Evolutionary conservation across 1,140 invertebrate species (phyloP), one percentile per base, ranked within the genome.

Genomic region (Drosophila asahinai): DNA sequence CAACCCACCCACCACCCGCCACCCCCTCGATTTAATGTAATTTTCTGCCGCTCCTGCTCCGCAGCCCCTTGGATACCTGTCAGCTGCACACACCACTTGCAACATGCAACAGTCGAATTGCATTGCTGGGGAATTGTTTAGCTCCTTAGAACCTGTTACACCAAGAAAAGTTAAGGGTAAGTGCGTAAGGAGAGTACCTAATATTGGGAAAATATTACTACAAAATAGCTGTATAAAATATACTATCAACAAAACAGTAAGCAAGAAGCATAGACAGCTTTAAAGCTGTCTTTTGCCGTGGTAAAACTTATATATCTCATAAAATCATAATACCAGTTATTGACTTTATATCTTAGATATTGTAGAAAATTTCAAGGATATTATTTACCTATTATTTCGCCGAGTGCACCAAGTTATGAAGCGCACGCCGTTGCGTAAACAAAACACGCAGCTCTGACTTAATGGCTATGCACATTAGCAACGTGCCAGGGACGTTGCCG

Each of bases 381-480:
- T 0, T 11, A 0, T 15, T 22, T 15, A 15, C 14, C 2, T 2
- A 38, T 9, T 15, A 22, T 38, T 55, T 55, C 8, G 38, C 14
- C 4, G 14, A 25, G 54, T 55, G 48, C 45, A 25, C 9, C 63
- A 6, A 68, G 67, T 47, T 52, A 38, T 67, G 49, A 54, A 63
- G 80, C 73, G 45, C 62, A 68, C 72, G 83, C 63, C 80, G 86
- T 90, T 90, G 81, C 81, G 86, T 90, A 90, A 90, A 90, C 86
- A 90, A 90, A 90, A 90, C 86, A 90, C 86, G 86, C 86, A 90
- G 75, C 78, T 30, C 81, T 67, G 78, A 84, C 86, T 82, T 90
- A 90, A 89, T 89, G 86, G 86, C 86, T 77, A 79, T 81, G 86
- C 79, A 89, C 86, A 89, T 89, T 89, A 89, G 86, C 86, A 89